Base-by-base conservation (phyloP, 2,888 invertebrate genomes). In the Dynastes maya region DNA sequence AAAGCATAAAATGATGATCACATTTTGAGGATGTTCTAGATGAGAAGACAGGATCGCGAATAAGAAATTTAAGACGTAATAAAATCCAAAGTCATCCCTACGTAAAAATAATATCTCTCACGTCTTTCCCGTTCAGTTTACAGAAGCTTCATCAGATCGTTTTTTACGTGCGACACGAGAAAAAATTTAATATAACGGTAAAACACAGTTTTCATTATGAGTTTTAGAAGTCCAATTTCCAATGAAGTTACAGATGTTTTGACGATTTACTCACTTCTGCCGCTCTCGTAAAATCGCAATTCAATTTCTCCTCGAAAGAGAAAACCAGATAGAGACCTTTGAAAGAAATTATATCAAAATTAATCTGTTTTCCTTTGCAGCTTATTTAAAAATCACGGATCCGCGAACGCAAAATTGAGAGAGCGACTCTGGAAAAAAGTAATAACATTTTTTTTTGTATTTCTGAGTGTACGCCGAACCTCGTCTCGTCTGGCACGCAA, bases 351-450 rank as follows among this genome's bases (percentile, higher is more conserved):
- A 74, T 74, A 74, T 74, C 40, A 27, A 61, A 74, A 74, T 74
- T 74, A 74, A 74, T 74, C 61, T 74, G 72, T 74, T 74, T 74
- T 74, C 63, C 72, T 63, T 74, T 49, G 72, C 45, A 45, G 45
- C 49, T 61, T 74, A 74, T 61, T 74, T 74, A 61, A 74, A 61
- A 74, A 74, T 74, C 58, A 74, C 72, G 61, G 45, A 45, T 74
- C 37, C 72, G 58, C 29, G 72, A 45, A 74, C 45, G 72, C 45
- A 74, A 74, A 61, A 74, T 74, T 61, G 61, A 61, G 72, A 45
- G 61, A 74, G 27, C 45, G 27, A 61, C 49, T 32, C 11, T 63
- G 72, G 13, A 61, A 74, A 74, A 74, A 74, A 74, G 72, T 61
- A 74, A 74, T 74, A 74, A 71, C 71, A 37, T 74, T 74, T 72